Percentiles rank a stretch among this genome's conserved stretches.
These are phyloP conservation scores for Anguilla marmorata DNA, from an alignment of 2,797 vertebrate genomes.

Conservation along the genomic window DNA sequence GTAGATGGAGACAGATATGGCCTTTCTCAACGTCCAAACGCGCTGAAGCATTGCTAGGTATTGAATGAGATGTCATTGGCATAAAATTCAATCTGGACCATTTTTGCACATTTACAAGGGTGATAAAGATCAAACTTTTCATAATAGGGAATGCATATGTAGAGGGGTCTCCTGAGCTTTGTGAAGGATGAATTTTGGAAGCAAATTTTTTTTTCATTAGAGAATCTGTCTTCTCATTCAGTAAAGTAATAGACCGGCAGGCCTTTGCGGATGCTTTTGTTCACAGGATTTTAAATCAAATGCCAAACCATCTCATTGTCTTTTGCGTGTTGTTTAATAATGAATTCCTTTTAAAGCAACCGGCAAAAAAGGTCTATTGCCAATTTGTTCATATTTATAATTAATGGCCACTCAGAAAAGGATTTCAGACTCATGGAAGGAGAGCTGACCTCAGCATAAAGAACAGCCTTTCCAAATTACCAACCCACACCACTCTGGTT, in stretches of 20 bases:
- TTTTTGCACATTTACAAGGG: background rate
- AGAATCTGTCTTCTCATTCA: background rate
- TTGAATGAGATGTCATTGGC: conserved; percentile 7
- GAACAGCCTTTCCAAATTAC: conserved; percentile 10
- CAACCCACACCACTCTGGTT: background rate
- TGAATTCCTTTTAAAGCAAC: conserved; percentile 23
- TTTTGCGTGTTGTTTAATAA: conserved; percentile 7
- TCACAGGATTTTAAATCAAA: conserved; percentile 13
- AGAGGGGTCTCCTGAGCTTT: background rate
- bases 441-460: conserved; percentile 27
- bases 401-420: conserved; percentile 8
- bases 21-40: background rate
- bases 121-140: conserved; percentile 5
- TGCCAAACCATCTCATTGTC: conserved; percentile 12
- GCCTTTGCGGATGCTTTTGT: background rate
- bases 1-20: background rate
- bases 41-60: background rate
- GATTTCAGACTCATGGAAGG: background rate
- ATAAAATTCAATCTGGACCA: background rate
- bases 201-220: background rate
- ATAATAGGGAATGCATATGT: background rate
- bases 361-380: conserved; percentile 3
- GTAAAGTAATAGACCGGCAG: background rate
- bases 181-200: background rate
- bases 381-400: conserved; percentile 15